phyloP scores from a whole-genome alignment of 2,113 vertebrate species.

The Ceyx melanurus region DNA sequence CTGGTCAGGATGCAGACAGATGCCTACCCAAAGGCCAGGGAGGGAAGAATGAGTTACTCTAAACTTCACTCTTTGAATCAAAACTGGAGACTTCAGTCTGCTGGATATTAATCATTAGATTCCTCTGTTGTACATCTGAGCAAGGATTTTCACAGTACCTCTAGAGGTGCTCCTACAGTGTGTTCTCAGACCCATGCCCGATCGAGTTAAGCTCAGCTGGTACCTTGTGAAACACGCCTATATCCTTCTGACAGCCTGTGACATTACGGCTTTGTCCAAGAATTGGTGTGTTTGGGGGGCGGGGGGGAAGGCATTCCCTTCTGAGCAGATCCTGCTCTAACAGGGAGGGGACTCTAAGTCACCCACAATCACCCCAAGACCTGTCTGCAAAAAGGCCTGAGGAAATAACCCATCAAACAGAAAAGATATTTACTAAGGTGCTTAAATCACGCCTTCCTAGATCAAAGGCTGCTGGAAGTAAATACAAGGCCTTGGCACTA shows the following conservation, averaged over 20 bases:
- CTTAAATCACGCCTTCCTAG: neutral
- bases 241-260: neutral
- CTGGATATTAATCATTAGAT: neutral
- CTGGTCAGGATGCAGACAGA: neutral
- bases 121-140: neutral
- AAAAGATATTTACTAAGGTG: neutral
- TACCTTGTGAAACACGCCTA: neutral
- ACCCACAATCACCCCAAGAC: neutral
- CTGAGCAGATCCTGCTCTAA: neutral
- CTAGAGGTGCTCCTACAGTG: neutral
- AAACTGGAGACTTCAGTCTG: neutral
- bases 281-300: neutral
- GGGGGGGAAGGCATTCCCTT: neutral
- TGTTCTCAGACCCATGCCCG: neutral
- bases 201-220: neutral
- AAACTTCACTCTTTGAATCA: neutral
- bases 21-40: neutral
- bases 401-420: neutral
- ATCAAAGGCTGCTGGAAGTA: slow-evolving; percentile 2
- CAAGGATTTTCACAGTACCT: neutral
- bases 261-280: slow-evolving; percentile 13
- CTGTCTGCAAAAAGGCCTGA: neutral
- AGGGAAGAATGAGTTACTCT: neutral
- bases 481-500: neutral
- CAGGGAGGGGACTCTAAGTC: neutral